Conservation (phyloP, 2,113 vertebrate species). For the Gasterosteus aculeatus region DNA sequence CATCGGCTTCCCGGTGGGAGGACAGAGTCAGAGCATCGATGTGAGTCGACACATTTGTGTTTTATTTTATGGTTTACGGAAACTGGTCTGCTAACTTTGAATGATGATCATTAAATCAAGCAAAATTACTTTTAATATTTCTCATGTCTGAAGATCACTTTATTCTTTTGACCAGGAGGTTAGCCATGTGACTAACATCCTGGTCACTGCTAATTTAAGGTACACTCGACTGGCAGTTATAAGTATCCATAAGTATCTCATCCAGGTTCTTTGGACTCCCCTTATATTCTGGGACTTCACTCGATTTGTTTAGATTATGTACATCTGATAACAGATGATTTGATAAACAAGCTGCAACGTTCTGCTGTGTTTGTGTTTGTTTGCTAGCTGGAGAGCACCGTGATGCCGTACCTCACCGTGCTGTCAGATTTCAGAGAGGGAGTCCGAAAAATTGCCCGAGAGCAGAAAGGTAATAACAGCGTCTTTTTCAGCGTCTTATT, state of each 20-base stretch:
- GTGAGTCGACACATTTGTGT: slow-evolving; percentile 80
- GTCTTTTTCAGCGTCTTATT: too few species aligned
- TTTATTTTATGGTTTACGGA: background rate
- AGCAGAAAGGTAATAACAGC: slow-evolving; percentile 86
- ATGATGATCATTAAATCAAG: background rate
- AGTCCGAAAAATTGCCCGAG: slow-evolving; percentile 89
- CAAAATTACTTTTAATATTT: background rate
- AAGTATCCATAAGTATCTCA: too few species aligned
- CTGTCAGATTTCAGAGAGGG: slow-evolving; percentile 92
- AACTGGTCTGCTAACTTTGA: too few species aligned
- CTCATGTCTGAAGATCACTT: background rate
- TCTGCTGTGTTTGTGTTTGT: slow-evolving; percentile 12
- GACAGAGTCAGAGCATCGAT: slow-evolving; percentile 76
- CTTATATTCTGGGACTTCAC: too few species aligned
- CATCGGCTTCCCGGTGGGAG: slow-evolving; percentile 93
- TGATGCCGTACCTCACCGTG: slow-evolving; percentile 93
- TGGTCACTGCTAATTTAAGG: too few species aligned
- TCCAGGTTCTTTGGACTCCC: too few species aligned
- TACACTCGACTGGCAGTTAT: too few species aligned
- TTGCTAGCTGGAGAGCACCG: slow-evolving; percentile 88
- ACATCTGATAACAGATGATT: too few species aligned
- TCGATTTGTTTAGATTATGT: too few species aligned
- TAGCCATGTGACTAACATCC: too few species aligned
- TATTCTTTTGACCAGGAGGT: too few species aligned
- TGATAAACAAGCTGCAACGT: background rate